Evolutionary conservation across 2,113 vertebrate genomes (phyloP), one percentile per base, ranked within the genome.

Genomic region (Barbus barbus): DNA sequence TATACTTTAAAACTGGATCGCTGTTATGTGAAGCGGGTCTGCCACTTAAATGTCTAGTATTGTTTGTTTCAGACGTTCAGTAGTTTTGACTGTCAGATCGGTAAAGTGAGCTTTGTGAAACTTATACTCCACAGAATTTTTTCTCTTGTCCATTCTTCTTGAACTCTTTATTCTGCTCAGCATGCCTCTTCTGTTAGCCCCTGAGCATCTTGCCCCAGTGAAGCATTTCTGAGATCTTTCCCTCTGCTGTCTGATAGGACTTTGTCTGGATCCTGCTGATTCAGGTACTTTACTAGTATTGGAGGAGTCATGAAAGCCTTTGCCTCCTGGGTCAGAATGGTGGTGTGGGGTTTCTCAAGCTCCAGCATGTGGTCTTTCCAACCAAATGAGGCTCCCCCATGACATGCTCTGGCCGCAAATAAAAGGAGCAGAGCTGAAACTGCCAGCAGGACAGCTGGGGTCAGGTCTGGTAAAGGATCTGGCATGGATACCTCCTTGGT

Each of bases 361-460:
- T 65, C 91, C 18, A 79, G 56, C 20, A 67, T 65, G 41, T 89
- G 82, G 0, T 80, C 72, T 3, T 87, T 81, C 81, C 89, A 90
- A 24, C 58, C 74, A 65, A 91, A 86, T 63, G 84, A 88, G 53
- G 89, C 82, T 73, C 91, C 91, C 9, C 88, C 88, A 22, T 89
- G 89, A 63, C 85, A 91, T 41, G 85, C 78, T 71, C 87, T 84
- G 16, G 93, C 92, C 0, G 93, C 90, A 31, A 96, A 87, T n/a
- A 98, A 89, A 89, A 97, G 88, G n/a, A 94, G 48, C 88, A 95
- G 11, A 87, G 89, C 92, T 46, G 97, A 91, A 82, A 94, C 33
- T 1, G 76, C 85, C 73, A 96, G 85, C 48, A 96, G 86, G 86
- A 91, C 92, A 65, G 94, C 82, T 85, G 91, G 91, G 89, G 90